These are phyloP conservation scores for Ditylenchus dipsaci DNA, from an alignment of 1,140 invertebrate genomes.

Conservation along the genomic window DNA sequence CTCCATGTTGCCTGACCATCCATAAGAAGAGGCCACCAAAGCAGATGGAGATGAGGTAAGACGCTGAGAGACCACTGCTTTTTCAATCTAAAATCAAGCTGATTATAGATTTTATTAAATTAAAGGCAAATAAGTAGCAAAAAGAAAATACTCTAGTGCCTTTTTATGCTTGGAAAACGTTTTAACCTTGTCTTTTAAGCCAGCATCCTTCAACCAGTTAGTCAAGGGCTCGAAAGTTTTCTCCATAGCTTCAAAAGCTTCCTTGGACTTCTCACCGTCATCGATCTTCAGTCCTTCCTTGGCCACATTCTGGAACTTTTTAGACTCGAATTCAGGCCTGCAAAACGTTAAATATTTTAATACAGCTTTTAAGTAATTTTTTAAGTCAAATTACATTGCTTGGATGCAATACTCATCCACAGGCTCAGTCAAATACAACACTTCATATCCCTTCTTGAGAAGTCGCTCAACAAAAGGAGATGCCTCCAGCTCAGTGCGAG, in stretches of 20 bases:
- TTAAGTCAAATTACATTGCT: slow-evolving; percentile 45
- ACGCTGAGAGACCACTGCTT: slow-evolving; percentile 81
- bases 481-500: slow-evolving; percentile 69
- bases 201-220: slow-evolving; percentile 81
- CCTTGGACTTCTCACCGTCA: slow-evolving; percentile 75
- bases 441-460: slow-evolving; percentile 89
- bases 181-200: slow-evolving; percentile 80
- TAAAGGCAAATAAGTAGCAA: no score
- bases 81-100: slow-evolving; percentile 64
- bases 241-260: slow-evolving; percentile 74
- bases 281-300: slow-evolving; percentile 87
- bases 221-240: slow-evolving; percentile 81
- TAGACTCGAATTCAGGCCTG: slow-evolving; percentile 90
- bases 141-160: no score
- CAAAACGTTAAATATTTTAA: no score
- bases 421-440: slow-evolving; percentile 87
- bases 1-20: slow-evolving; percentile 98
- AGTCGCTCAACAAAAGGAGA: slow-evolving; percentile 93
- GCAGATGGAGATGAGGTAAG: slow-evolving; percentile 88
- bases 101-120: no score
- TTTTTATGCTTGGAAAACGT: no score
- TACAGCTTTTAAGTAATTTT: no score
- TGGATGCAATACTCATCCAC: slow-evolving; percentile 97
- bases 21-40: slow-evolving; percentile 89
- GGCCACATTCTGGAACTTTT: slow-evolving; percentile 97